Base-by-base conservation (phyloP, 2,888 invertebrate genomes). In the Lasioglossum calceatum region DNA sequence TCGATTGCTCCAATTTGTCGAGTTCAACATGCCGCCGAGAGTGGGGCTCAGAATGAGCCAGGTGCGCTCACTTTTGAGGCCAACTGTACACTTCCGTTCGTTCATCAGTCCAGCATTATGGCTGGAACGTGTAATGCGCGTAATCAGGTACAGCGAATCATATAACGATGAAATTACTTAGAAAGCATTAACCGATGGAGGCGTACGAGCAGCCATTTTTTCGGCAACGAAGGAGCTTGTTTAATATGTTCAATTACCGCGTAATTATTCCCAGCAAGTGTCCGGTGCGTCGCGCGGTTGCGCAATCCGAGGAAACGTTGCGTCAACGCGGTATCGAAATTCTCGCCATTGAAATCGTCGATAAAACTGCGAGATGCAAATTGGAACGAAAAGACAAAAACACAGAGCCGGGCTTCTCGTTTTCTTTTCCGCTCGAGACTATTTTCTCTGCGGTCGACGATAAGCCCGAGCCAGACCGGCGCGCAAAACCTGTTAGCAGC, bases 401-500 rank as follows among this genome's bases (percentile, higher is more conserved):
- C 47, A 44, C 47, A 10, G 32, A 36, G 67, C 44, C 23, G 23
- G n/a, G 50, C 54, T 23, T 77, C 77, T 32, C 64, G 16, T 39
- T 47, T 47, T 61, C 61, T 42, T 77, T 47, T 47, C 73, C 61
- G 23, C 58, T 72, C 23, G 58, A 47, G 47, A 72, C 70, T 39
- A 44, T 74, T 61, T 71, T 42, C 61, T 19, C 50, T 1, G 42
- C n/a, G 47, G 54, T 14, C 27, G 12, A 39, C 47, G 67, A 54
- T 58, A 67, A 79, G 42, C 27, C 32, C n/a, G 42, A 54, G 16
- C 36, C 50, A 78, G 42, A 58, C 44, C 36, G 81, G 76, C 76
- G 70, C 50, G 81, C 71, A 78, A 85, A 85, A 85, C 85, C 86
- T 81, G 86, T 86, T 86, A 73, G 86, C 75, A 72, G 86, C 75